Base-by-base conservation (phyloP, 2,113 vertebrate species). In the Gallinago jamesoni region DNA sequence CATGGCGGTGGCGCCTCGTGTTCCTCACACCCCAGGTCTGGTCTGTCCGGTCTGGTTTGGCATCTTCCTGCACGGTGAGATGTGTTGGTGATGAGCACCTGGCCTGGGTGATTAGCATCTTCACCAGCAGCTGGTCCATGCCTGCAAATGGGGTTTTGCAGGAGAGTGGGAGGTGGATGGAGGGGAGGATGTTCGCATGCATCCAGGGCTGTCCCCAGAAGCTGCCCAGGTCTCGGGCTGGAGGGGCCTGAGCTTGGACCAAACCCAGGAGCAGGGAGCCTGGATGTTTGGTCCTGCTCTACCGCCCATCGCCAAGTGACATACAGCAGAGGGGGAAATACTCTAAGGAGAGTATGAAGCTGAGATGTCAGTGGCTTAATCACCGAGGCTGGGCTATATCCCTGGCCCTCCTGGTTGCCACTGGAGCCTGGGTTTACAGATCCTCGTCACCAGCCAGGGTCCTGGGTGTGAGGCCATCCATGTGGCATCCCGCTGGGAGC, bases 401-500 rank as follows among this genome's bases (percentile, higher is more conserved):
- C 59, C 45, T 0, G 0, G 11, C 74, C n/a, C 20, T 20, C 14
- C 75, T 86, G 70, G 28, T 56, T 67, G 89, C 30, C 1, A 5
- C 68, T 0, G 31, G 47, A 69, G 56, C 0, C 0, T 0, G 5
- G 77, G 48, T 52, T 86, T 83, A 53, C 24, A 4, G 70, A 92
- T 57, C 66, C n/a, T 90, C 70, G 20, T 47, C 0, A 0, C 24
- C 2, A 2, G 28, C 63, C 0, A 0, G 37, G 74, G 56, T 39
- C 6, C 1, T 0, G 0, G 70, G 15, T 69, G 57, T 87, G 57
- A 1, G 1, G 57, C 2, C 23, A 47, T 80, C 83, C 25, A 0
- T 52, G 59, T 2, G 10, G 30, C 72, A 18, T 90, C 85, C 83
- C 1, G 0, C 79, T 55, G 72, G 83, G 83, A 84, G 45, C 15